Conservation (phyloP, 2,888 invertebrate genomes). For the Agrochola lota region DNA sequence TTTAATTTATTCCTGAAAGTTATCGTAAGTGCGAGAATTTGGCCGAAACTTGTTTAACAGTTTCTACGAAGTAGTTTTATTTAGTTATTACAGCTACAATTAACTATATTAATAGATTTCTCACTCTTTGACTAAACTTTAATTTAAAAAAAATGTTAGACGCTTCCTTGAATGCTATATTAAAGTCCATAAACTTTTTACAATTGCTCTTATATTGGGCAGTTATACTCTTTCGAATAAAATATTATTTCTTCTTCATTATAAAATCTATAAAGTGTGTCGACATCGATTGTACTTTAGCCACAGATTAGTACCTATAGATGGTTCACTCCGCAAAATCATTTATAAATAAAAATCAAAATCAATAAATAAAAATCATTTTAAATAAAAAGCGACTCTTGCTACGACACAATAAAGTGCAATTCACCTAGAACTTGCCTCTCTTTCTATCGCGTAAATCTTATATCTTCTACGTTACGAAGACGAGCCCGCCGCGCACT, state of each 20-base stretch:
- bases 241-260: slow-evolving; percentile 22
- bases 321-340: too few relatives aligned
- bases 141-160: slow-evolving; percentile 16
- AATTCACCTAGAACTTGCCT: too few relatives aligned
- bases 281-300: slow-evolving; percentile 27
- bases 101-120: slow-evolving; percentile 61
- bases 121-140: slow-evolving; percentile 76
- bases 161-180: slow-evolving; percentile 27
- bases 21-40: slow-evolving; percentile 62
- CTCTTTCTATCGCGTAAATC: too few relatives aligned
- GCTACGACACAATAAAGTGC: too few relatives aligned
- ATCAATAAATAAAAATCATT: too few relatives aligned
- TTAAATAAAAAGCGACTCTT: too few relatives aligned
- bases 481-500: too few relatives aligned
- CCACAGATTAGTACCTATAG: not conserved
- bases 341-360: too few relatives aligned
- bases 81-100: slow-evolving; percentile 45
- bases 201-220: slow-evolving; percentile 40
- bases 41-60: slow-evolving; percentile 54
- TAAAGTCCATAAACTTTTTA: slow-evolving; percentile 41
- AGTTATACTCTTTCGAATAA: slow-evolving; percentile 39
- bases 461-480: too few relatives aligned
- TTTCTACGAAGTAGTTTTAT: slow-evolving; percentile 41
- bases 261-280: slow-evolving; percentile 28
- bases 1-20: slow-evolving; percentile 47